Percentiles rank a stretch among this genome's conserved stretches.
Conservation (phyloP, 2,113 vertebrate genomes). For the Grammatotria lemairii region DNA sequence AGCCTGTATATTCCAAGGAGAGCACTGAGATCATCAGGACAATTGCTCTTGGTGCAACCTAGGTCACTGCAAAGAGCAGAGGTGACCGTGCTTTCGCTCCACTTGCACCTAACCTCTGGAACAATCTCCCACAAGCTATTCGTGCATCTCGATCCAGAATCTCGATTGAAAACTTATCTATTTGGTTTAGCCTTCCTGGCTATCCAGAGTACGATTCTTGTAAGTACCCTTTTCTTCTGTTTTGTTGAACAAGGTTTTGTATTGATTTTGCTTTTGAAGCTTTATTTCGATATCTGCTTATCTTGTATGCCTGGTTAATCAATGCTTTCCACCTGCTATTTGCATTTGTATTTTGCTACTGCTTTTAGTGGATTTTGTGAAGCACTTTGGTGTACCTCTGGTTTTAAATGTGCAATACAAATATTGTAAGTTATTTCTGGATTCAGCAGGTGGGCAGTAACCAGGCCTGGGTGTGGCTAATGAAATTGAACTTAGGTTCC, state of each 20-base stretch:
- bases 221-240: not conserved
- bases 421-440: not conserved
- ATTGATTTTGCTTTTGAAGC: not conserved
- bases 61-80: not conserved
- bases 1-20: not conserved
- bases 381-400: not conserved
- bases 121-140: not conserved
- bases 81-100: not conserved
- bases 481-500: not conserved
- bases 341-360: not conserved
- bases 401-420: not conserved
- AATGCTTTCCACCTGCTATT: not conserved
- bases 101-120: not conserved
- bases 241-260: not conserved
- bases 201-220: not conserved
- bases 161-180: not conserved
- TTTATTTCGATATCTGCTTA: not conserved
- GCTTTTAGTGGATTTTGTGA: not conserved
- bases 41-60: not conserved
- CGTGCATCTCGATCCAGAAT: not conserved
- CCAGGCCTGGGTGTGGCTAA: not conserved
- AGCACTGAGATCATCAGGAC: not conserved
- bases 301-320: not conserved
- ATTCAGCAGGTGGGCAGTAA: not conserved
- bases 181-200: not conserved